phyloP scores from a whole-genome alignment of 2,113 vertebrate species.

The Equus quagga region DNA sequence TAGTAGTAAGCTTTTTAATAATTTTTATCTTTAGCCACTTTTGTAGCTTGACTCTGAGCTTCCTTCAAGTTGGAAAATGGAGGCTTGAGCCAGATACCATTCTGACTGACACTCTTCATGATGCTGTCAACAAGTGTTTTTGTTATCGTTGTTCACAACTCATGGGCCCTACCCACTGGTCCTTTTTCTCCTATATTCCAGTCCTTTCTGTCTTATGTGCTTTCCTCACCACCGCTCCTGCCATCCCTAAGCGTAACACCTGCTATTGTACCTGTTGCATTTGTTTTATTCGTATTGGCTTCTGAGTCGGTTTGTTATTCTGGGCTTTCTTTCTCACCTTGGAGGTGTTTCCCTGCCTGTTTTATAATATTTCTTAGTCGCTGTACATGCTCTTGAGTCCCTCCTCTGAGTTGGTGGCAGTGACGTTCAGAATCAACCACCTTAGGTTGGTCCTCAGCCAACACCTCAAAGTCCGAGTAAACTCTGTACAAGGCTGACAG shows the following conservation, averaged over 20 bases:
- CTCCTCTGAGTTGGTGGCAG: background rate
- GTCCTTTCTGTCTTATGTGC: background rate
- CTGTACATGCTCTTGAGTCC: background rate
- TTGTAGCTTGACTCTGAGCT: background rate
- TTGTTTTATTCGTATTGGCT: constrained; percentile 19
- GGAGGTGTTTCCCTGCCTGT: background rate
- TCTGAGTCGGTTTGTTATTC: background rate
- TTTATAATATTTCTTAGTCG: constrained; percentile 1
- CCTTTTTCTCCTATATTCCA: background rate
- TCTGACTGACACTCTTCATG: background rate
- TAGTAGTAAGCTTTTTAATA: constrained; percentile 29
- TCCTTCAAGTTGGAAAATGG: constrained; percentile 21
- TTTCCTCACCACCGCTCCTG: background rate
- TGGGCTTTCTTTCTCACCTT: background rate
- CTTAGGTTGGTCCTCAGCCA: background rate
- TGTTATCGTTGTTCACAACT: background rate
- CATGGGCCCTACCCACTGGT: background rate
- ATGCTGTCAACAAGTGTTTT: background rate
- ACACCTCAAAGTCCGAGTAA: background rate
- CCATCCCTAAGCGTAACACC: background rate
- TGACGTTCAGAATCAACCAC: background rate
- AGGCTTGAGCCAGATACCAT: background rate
- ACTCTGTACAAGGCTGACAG: background rate
- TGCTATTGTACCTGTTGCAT: background rate
- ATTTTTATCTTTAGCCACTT: constrained; percentile 3